Evolutionary conservation across 2,888 invertebrate genomes (phyloP).

Genomic region (Dugesia japonica): DNA sequence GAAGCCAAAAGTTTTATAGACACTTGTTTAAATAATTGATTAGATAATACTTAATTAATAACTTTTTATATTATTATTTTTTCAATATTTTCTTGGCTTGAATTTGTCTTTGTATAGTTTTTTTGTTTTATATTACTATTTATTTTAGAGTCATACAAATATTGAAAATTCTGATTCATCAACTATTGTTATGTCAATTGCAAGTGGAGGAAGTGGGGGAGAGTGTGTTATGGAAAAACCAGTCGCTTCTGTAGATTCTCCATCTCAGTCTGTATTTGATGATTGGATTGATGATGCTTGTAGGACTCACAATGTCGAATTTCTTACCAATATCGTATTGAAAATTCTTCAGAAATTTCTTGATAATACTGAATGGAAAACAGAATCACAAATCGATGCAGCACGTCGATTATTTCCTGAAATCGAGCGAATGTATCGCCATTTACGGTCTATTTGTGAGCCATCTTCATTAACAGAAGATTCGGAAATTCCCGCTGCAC

Average conservation of each 20-base stretch:
- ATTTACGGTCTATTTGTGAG: not conserved
- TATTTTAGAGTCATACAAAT: not conserved
- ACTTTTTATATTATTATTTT: too few species aligned
- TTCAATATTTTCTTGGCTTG: not conserved
- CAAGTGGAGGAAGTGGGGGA: not conserved
- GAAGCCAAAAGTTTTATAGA: too few species aligned
- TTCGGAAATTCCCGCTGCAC: not conserved
- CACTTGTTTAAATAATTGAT: too few species aligned
- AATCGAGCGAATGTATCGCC: slow-evolving; percentile 8
- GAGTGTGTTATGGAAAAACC: slow-evolving; percentile 8
- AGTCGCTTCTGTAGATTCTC: not conserved
- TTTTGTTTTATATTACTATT: not conserved
- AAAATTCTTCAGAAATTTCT: not conserved
- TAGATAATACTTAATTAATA: too few species aligned
- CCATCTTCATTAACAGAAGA: not conserved
- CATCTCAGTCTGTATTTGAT: not conserved
- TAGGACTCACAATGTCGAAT: not conserved
- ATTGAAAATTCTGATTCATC: not conserved
- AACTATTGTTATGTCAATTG: not conserved
- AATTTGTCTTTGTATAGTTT: not conserved
- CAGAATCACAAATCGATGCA: not conserved
- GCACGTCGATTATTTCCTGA: not conserved
- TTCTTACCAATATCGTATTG: not conserved
- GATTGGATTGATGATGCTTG: not conserved
- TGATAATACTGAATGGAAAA: not conserved